Conservation (phyloP, 2,113 vertebrate species). For the Antigone vipio region DNA sequence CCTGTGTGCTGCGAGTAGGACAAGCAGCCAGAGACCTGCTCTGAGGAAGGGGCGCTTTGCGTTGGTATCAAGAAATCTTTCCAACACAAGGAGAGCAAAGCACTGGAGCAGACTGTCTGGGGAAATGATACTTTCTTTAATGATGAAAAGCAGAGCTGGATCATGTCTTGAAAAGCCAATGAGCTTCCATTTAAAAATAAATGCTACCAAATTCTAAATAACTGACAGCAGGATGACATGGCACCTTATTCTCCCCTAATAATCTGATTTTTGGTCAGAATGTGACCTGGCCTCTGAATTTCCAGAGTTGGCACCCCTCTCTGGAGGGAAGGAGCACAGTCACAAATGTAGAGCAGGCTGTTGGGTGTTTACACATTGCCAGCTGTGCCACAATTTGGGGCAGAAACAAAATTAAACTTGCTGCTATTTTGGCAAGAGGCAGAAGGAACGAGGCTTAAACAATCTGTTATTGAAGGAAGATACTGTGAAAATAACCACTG, state of each 20-base stretch:
- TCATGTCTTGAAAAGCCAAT: background rate
- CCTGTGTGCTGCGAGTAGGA: accelerated
- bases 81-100: background rate
- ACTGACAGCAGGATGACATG: background rate
- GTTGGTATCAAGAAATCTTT: background rate
- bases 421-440: slow-evolving; percentile 19
- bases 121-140: background rate
- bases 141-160: background rate
- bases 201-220: background rate
- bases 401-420: slow-evolving; percentile 26
- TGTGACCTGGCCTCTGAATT: background rate
- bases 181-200: background rate
- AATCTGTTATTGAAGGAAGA: slow-evolving; percentile 6
- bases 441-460: background rate
- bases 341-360: background rate
- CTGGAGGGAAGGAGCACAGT: background rate
- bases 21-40: accelerated
- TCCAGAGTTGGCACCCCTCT: background rate
- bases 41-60: background rate
- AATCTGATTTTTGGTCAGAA: background rate
- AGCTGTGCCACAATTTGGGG: background rate
- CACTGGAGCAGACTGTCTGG: background rate
- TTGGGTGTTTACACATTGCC: background rate
- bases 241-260: background rate
- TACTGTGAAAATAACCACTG: background rate